Percentiles rank a stretch among this genome's conserved stretches.
Evolutionary conservation across 2,797 vertebrate genomes (phyloP).

Genomic region (Crocidura indochinensis): DNA sequence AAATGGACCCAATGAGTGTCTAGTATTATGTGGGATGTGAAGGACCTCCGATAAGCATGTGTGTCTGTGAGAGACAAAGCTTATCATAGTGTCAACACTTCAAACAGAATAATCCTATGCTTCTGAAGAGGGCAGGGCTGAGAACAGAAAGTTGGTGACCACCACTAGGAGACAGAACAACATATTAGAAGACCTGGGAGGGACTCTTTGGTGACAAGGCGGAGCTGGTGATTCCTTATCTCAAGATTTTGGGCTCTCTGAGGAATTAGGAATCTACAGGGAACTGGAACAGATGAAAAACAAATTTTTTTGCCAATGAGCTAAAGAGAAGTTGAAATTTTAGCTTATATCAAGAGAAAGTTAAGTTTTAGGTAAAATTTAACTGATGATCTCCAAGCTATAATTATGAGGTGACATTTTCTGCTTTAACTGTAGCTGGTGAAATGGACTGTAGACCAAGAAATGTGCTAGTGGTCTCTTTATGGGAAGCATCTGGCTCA

Average conservation of each 20-base stretch:
- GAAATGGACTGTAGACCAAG: not conserved
- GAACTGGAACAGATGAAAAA: not conserved
- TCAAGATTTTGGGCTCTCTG: not conserved
- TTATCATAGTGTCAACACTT: not conserved
- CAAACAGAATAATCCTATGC: not conserved
- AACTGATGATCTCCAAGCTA: not conserved
- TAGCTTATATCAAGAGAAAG: not conserved
- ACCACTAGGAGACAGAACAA: not conserved
- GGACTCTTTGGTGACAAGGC: not conserved
- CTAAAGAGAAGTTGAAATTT: not conserved
- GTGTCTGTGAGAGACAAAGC: not conserved
- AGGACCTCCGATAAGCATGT: not conserved
- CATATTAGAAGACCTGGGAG: too few relatives aligned
- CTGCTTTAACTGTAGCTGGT: not conserved
- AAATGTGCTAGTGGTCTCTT: not conserved
- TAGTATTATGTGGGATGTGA: not conserved
- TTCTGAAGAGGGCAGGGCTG: not conserved
- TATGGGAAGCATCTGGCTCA: not conserved
- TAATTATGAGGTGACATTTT: constrained; percentile 8
- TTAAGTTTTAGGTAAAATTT: not conserved
- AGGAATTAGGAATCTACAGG: not conserved
- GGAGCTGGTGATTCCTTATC: not conserved
- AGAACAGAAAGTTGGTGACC: not conserved
- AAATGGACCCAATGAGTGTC: not conserved
- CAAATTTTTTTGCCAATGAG: not conserved